Conservation (phyloP, 2,888 invertebrate species). For the Epirrhoe alternata region DNA sequence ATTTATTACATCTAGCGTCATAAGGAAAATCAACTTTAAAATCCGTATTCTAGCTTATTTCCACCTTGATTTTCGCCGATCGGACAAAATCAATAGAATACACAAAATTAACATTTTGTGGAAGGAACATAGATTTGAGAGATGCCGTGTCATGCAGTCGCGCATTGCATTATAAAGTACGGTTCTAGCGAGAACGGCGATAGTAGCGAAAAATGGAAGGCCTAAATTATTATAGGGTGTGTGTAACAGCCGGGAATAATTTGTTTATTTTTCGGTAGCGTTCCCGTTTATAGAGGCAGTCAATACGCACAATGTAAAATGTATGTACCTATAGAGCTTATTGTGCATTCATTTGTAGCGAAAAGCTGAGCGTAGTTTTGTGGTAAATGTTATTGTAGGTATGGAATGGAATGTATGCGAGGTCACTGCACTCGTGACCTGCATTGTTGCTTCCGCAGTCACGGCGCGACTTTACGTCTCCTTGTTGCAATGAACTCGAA, state of each 20-base stretch:
- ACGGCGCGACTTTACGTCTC: constrained; percentile 9
- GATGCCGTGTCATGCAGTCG: constrained; percentile 61
- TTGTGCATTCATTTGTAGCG: constrained; percentile 24
- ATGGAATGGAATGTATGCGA: constrained; percentile 14
- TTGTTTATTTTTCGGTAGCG: constrained; percentile 32
- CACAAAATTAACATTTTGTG: constrained; percentile 48
- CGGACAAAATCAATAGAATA: constrained; percentile 51
- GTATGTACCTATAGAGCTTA: constrained; percentile 15
- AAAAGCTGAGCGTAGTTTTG: constrained; percentile 28
- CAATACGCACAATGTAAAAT: constrained; percentile 20
- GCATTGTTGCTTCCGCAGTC: constrained; percentile 37
- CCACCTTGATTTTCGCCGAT: constrained; percentile 20
- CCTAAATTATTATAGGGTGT: constrained; percentile 35
- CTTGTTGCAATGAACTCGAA: constrained; percentile 4
- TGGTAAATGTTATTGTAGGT: constrained; percentile 25
- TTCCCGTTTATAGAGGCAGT: constrained; percentile 23
- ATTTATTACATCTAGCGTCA: too few relatives aligned
- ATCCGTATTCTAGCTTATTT: constrained; percentile 7
- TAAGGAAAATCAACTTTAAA: not conserved
- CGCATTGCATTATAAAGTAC: constrained; percentile 60
- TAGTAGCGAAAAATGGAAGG: constrained; percentile 19
- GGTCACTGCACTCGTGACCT: constrained; percentile 44
- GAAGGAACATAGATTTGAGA: constrained; percentile 58
- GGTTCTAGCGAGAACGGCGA: constrained; percentile 22
- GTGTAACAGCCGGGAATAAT: constrained; percentile 34